Evolutionary conservation across 2,797 vertebrate species (phyloP).

Genomic region (Babyrousa celebensis): DNA sequence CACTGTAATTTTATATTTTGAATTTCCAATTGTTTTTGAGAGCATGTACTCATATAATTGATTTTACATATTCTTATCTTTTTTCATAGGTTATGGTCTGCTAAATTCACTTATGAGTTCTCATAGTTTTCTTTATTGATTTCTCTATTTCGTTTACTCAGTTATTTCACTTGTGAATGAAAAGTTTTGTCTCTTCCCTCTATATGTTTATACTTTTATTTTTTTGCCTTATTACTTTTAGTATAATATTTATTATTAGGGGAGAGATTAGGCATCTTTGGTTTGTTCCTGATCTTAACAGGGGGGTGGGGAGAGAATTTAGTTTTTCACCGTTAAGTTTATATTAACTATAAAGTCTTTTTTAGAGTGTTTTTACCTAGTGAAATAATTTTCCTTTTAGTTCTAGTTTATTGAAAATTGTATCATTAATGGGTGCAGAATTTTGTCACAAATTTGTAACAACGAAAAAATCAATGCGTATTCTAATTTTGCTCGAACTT

Average conservation of each 20-base stretch:
- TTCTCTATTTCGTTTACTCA: not conserved
- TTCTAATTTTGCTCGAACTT: not conserved
- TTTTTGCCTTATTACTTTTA: not conserved
- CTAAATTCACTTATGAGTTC: not conserved
- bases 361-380: not conserved
- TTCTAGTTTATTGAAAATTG: constrained; percentile 22
- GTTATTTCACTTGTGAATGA: not conserved
- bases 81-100: not conserved
- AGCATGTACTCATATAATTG: not conserved
- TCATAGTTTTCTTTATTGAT: not conserved
- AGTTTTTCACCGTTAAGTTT: not conserved
- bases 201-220: not conserved
- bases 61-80: not conserved
- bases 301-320: not conserved
- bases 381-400: not conserved
- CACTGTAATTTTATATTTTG: constrained; percentile 53
- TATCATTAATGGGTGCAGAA: not conserved
- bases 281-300: not conserved
- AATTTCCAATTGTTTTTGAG: constrained; percentile 45
- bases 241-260: not conserved
- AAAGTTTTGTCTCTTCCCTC: not conserved
- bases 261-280: not conserved
- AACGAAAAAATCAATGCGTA: constrained; percentile 25
- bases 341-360: not conserved
- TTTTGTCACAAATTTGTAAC: not conserved